Evolutionary conservation across 2,888 invertebrate genomes (phyloP), one percentile per base, ranked within the genome.

Genomic region (Aphodius sticticus): DNA sequence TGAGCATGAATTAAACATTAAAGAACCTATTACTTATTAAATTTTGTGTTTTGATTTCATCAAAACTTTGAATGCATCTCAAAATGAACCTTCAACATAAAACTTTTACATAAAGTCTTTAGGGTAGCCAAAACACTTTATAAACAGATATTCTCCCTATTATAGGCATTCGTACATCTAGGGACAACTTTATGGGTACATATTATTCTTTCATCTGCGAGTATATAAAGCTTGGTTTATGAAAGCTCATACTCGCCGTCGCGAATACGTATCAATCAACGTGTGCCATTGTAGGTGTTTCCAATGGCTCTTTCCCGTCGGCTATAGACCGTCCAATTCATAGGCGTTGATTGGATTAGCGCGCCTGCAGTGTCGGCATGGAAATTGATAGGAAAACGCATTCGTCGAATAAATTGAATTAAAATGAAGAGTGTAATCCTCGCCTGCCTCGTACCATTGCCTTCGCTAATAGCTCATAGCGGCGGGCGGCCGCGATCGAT

Each of bases 381-480:
- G 12, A 53, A 53, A 53, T 53, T 53, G 53, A 53, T 53, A 53
- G 53, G 53, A 53, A 53, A 53, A 53, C 53, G 53, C 53, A 53
- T 53, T 53, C 53, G 9, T 53, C 53, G 53, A n/a, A 76, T 38
- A 76, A 76, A 76, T 76, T 38, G 76, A 36, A 76, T 76, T 76
- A 53, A 76, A 36, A 76, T 76, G 76, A 76, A 76, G 69, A 76
- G 76, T 53, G 53, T 69, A 76, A 38, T 76, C 53, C 53, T 69
- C 69, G 36, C 53, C 53, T 9, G 53, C 9, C 53, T 53, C 9
- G 53, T 53, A 5, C 53, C 53, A 53, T 9, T 53, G 53, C 53
- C 53, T 26, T 53, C 53, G 12, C 53, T 53, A 53, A 53, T 53
- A 53, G 53, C 53, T 26, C 26, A 26, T 26, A 53, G 53, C 9